Base-by-base conservation (phyloP, 2,113 vertebrate species). In the Nansenia antarctica region DNA sequence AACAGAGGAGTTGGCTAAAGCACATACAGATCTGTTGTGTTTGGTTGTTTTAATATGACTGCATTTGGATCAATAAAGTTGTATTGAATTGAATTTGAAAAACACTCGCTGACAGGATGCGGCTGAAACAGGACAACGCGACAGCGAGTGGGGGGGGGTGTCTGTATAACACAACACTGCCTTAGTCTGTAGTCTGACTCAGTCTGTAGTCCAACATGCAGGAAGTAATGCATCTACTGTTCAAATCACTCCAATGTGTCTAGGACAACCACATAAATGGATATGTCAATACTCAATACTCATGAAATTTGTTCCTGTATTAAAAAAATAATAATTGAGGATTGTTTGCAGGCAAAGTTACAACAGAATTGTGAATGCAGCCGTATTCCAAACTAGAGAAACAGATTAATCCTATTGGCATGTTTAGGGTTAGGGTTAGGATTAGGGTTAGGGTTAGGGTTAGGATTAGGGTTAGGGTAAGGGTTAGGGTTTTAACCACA, bases 341-440 rank as follows among this genome's bases (percentile, higher is more conserved):
- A 59, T 61, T 63, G 24, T 53, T 59, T 65, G 22, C 29, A 27
- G 34, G 62, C 1, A 49, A 1, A 61, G 64, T 22, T 65, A 70
- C 61, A 63, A 74, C 39, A n/a, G n/a, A n/a, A n/a, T n/a, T 42
- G 14, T 18, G 6, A 29, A 74, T 27, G 65, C 65, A 73, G 52
- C 3, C 32, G 57, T 58, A 59, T 67, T 68, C 58, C 8, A 65
- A 71, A 32, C 47, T 62, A 60, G 34, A 78, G 69, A 78, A 75
- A 34, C 31, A 12, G 18, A 18, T 52, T 3, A 9, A 24, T 12
- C 20, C 45, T 22, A n/a, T n/a, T n/a, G n/a, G n/a, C n/a, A n/a
- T n/a, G n/a, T n/a, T 49, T 49, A 2, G 20, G 45, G 6, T 49
- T 49, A 9, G n/a, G n/a, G n/a, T n/a, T 49, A 7, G 45, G 20